Conservation (phyloP, 2,888 invertebrate species). For the Coremacera marginata region DNA sequence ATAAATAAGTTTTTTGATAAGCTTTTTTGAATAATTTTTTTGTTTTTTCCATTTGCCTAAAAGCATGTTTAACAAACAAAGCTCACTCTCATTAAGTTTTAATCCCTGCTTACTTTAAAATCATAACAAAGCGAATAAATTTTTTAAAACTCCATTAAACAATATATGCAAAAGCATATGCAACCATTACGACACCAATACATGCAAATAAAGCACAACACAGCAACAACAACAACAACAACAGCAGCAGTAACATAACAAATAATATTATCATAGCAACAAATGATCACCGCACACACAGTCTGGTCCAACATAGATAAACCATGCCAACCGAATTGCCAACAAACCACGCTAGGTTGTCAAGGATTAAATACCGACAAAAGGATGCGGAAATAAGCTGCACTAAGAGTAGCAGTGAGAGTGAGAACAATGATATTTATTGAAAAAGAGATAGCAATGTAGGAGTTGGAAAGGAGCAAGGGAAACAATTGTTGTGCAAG, state of each 20-base stretch:
- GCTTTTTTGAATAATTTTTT: too few species aligned
- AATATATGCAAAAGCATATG: neutral
- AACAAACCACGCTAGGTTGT: conserved; percentile 11
- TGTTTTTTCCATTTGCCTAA: too few species aligned
- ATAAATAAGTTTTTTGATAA: too few species aligned
- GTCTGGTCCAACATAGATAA: conserved; percentile 33
- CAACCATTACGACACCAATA: neutral
- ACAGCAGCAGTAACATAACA: conserved; percentile 4
- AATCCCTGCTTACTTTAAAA: conserved; percentile 3
- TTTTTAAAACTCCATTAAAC: conserved; percentile 20
- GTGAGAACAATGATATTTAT: neutral
- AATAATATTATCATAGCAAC: conserved; percentile 34
- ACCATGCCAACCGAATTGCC: conserved; percentile 31
- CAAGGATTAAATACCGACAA: conserved; percentile 34
- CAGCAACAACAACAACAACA: neutral
- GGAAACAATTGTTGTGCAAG: conserved; percentile 25
- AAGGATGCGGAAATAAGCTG: conserved; percentile 21
- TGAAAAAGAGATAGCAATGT: neutral
- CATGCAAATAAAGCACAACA: neutral
- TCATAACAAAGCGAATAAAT: conserved; percentile 23
- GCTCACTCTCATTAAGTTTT: too few species aligned
- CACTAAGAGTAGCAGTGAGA: neutral
- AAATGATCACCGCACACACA: conserved; percentile 22
- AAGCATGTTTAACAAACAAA: too few species aligned
- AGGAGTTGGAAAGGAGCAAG: neutral